Evolutionary conservation across 1,140 invertebrate species (phyloP).

Genomic region (Drosophila punjabiensis): DNA sequence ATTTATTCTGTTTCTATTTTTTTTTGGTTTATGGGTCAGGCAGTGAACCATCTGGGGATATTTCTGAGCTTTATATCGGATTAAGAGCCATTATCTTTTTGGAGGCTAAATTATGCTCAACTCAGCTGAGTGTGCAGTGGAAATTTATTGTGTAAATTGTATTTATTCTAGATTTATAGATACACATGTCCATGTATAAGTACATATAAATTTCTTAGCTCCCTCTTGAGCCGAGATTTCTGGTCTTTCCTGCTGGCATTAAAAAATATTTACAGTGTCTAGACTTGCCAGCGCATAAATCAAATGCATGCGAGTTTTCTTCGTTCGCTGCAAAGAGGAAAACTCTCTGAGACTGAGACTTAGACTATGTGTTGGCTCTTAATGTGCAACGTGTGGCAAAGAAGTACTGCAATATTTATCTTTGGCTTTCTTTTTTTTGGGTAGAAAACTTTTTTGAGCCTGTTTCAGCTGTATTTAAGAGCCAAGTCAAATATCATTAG

Average conservation of each 20-base stretch:
- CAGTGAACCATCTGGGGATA: constrained; percentile 25
- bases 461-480: constrained; percentile 36
- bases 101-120: constrained; percentile 57
- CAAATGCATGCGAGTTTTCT: constrained; percentile 65
- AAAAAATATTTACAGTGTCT: constrained; percentile 84
- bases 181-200: constrained; percentile 56
- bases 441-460: constrained; percentile 38
- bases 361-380: constrained; percentile 29
- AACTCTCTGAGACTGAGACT: neutral
- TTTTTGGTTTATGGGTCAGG: constrained; percentile 35
- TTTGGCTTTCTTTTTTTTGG: constrained; percentile 10
- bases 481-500: constrained; percentile 33
- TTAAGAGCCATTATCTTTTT: constrained; percentile 68
- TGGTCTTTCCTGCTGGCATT: constrained; percentile 57
- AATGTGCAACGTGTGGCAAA: constrained; percentile 44
- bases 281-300: constrained; percentile 75
- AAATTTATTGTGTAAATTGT: constrained; percentile 71
- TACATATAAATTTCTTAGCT: constrained; percentile 49
- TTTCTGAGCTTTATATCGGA: constrained; percentile 31
- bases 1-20: constrained; percentile 2
- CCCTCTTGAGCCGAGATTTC: constrained; percentile 44
- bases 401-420: constrained; percentile 5
- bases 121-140: constrained; percentile 38
- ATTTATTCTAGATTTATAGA: constrained; percentile 79
- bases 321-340: constrained; percentile 32